Base-by-base conservation (phyloP, 2,797 vertebrate genomes). In the Oophaga sylvatica region DNA sequence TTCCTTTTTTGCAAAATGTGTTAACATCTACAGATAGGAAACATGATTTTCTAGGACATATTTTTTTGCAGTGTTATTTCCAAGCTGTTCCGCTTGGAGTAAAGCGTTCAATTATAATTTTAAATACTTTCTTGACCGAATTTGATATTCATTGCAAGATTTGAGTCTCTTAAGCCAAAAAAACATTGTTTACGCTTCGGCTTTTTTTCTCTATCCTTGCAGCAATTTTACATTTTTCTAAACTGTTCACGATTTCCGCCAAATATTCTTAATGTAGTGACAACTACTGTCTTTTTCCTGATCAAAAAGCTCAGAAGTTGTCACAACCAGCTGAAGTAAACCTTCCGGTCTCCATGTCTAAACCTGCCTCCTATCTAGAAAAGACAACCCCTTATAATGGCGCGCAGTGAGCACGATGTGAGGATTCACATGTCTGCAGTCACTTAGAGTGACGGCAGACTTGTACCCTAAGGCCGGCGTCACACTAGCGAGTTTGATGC, bases 1-100 rank as follows among this genome's bases (percentile, higher is more conserved):
- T 75, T 73, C 9, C 1, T 9, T 70, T 73, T 59, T 83, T 48
- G 22, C 35, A 68, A 81, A 78, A 57, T 59, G 20, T 53, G 75
- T 65, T 84, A 57, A 59, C 63, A 59, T 87, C 76, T 60, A 70
- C 26, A 78, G 86, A 83, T 87, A 60, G 57, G 19, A 77, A 22
- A 84, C n/a, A 45, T 12, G n/a, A 62, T 59, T 77, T 53, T 35
- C 68, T 62, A 75, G 68, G 29, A 56, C 60, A 56, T 45, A 48
- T 81, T 53, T 81, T 53, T 81, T 31, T 56, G 60, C 70, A 83
- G 15, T 76, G 57, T 77, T 81, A 41, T 41, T 77, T 68, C 22
- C 20, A 70, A 48, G 17, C 48, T 70, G 81, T 77, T 77, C 22
- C 75, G 16, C 9, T 81, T 56, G 75, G 53, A 77, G 75, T 26